Evolutionary conservation across 1,140 invertebrate genomes (phyloP).

Genomic region (Thrips palmi): DNA sequence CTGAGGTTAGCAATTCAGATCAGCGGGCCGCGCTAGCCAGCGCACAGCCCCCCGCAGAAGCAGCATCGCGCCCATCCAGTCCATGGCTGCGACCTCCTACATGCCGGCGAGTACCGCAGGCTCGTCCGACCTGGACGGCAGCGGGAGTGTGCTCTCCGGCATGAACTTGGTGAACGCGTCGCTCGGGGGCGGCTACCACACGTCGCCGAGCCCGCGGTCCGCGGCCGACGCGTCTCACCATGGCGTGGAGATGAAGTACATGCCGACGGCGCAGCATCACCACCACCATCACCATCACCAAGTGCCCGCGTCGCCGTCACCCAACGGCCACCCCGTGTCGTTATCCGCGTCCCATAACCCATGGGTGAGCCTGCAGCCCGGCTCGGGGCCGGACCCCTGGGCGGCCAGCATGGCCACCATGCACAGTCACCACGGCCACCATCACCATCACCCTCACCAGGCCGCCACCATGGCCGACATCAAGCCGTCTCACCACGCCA

Average conservation of each 20-base stretch:
- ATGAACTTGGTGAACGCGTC: constrained; percentile 34
- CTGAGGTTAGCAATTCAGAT: constrained; percentile 16
- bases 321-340: constrained; percentile 41
- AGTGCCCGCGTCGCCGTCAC: constrained; percentile 32
- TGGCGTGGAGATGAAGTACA: constrained; percentile 96
- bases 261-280: constrained; percentile 61
- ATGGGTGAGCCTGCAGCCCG: constrained; percentile 63
- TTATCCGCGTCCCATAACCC: constrained; percentile 45
- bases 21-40: constrained; percentile 8
- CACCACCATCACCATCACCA: constrained; percentile 54
- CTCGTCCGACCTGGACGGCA: constrained; percentile 50
- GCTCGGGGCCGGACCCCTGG: constrained; percentile 50
- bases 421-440: constrained; percentile 46
- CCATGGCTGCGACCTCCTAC: constrained; percentile 68
- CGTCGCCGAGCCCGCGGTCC: constrained; percentile 54
- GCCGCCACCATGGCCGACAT: constrained; percentile 26
- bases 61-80: constrained; percentile 1
- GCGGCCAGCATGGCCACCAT: constrained; percentile 42
- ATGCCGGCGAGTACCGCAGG: constrained; percentile 57
- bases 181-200: constrained; percentile 35
- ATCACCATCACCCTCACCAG: constrained; percentile 36
- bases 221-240: constrained; percentile 55
- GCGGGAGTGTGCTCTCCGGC: constrained; percentile 45
- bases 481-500: constrained; percentile 26
- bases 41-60: not conserved